Evolutionary conservation across 1,140 invertebrate genomes (phyloP), one percentile per base, ranked within the genome.

Genomic region (Tetramorium parvispinum): DNA sequence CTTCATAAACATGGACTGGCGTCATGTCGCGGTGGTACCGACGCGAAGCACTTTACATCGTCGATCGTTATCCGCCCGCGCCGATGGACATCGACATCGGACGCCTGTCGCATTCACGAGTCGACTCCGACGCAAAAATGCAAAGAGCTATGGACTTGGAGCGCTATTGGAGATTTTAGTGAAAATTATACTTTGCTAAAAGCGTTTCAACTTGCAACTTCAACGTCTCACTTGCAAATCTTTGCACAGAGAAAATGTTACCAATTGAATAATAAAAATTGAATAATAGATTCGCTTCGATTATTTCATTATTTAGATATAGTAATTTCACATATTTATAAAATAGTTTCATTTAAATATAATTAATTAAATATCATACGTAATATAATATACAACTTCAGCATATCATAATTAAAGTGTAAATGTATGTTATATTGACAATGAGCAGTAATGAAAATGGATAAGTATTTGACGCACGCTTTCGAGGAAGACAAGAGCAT

Each of bases 1-100:
- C 68, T 83, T 83, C 68, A 75, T 75, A 83, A 83, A 83, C 79
- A 83, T 61, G 79, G 68, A 49, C 79, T 75, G 79, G 68, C 79
- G 79, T 83, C 79, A 83, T 83, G 79, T 83, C 68, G 79, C 27
- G 53, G 53, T 46, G 40, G 68, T 75, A 83, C 68, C 53, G 43
- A 46, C 40, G 79, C 49, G 53, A 59, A 57, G n/a, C 68, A 55
- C 68, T 83, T 83, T 73, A 75, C 79, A 83, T 61, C 68, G 79
- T 24, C 68, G 79, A 83, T 83, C 68, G 68, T 83, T 83, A 83
- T 83, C 79, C 68, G 40, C 21, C 68, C 79, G 13, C 40, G 40
- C 68, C 68, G 79, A 83, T 59, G 61, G 46, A 75, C 79, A 83
- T 83, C 79, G 79, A 73, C 79, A 83, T 83, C n/a, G 53, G 27